Conservation (phyloP, 2,113 vertebrate species). For the Aviceda subcristata region DNA sequence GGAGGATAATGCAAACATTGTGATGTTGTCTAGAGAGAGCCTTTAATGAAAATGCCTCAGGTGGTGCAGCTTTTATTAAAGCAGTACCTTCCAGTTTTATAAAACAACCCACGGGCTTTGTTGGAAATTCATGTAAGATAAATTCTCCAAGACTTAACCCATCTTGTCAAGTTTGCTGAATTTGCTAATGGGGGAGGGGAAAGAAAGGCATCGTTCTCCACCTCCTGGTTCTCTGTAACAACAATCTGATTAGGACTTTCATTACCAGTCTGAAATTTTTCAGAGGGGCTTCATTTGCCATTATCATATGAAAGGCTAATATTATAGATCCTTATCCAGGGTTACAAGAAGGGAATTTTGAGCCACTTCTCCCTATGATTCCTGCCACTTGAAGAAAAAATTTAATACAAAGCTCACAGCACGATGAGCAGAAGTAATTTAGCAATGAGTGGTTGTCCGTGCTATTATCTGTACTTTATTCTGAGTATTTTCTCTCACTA, state of each 20-base stretch:
- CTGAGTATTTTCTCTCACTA: slow-evolving; percentile 68
- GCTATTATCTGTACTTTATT: slow-evolving; percentile 81
- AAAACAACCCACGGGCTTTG: slow-evolving; percentile 75
- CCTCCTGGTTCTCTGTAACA: slow-evolving; percentile 56
- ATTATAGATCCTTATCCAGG: slow-evolving; percentile 79
- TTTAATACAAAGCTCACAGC: slow-evolving; percentile 90
- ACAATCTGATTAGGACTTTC: slow-evolving; percentile 80
- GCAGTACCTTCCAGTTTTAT: slow-evolving; percentile 73
- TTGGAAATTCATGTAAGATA: slow-evolving; percentile 79
- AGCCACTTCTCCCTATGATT: slow-evolving; percentile 72
- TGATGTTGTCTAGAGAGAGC: slow-evolving; percentile 77
- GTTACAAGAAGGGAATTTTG: slow-evolving; percentile 71
- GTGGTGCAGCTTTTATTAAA: slow-evolving; percentile 82
- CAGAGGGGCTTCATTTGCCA: slow-evolving; percentile 75
- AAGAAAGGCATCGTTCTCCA: not conserved
- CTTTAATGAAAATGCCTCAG: slow-evolving; percentile 92
- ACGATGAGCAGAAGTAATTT: slow-evolving; percentile 85
- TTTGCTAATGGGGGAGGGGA: slow-evolving; percentile 42
- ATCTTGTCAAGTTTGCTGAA: slow-evolving; percentile 73
- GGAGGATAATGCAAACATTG: slow-evolving; percentile 75
- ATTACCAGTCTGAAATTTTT: slow-evolving; percentile 79
- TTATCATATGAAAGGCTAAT: slow-evolving; percentile 84
- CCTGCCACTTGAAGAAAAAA: slow-evolving; percentile 88
- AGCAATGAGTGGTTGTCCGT: slow-evolving; percentile 79
- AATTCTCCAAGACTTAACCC: slow-evolving; percentile 70